Percentiles rank a stretch among this genome's conserved stretches.
Evolutionary conservation across 1,140 invertebrate genomes (phyloP).

Genomic region (Hyposmocoma kahamanoa): DNA sequence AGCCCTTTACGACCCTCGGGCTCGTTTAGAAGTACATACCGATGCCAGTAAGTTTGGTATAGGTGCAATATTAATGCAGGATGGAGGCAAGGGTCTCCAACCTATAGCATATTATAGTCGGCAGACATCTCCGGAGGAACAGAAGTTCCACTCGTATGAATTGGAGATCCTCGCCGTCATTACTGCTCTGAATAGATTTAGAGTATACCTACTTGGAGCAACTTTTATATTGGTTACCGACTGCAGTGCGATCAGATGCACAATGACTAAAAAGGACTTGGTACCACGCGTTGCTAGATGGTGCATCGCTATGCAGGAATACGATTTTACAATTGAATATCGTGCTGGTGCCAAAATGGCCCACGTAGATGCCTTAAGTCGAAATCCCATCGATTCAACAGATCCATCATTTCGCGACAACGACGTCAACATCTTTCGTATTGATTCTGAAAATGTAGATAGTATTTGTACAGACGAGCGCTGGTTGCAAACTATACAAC

Average conservation of each 20-base stretch:
- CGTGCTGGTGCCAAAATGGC: slow-evolving; percentile 18
- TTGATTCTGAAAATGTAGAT: background rate
- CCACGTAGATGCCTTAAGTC: slow-evolving; percentile 33
- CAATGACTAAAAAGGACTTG: slow-evolving; percentile 8
- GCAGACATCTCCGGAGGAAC: slow-evolving; percentile 1
- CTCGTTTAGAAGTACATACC: slow-evolving; percentile 10
- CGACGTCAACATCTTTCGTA: no score
- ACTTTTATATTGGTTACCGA: background rate
- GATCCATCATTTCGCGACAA: no score
- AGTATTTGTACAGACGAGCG: background rate
- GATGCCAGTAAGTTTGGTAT: slow-evolving; percentile 4
- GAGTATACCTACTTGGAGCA: background rate
- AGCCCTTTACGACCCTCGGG: slow-evolving; percentile 35
- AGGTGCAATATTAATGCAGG: slow-evolving; percentile 10
- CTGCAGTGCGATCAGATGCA: slow-evolving; percentile 12
- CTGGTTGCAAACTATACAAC: background rate
- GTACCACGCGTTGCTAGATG: slow-evolving; percentile 27
- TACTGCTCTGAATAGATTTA: background rate
- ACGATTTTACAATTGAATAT: slow-evolving; percentile 23
- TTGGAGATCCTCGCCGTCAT: slow-evolving; percentile 1
- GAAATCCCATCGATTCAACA: slow-evolving; percentile 14
- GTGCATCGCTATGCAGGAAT: slow-evolving; percentile 25
- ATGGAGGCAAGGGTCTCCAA: slow-evolving; percentile 23
- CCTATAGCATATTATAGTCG: slow-evolving; percentile 11
- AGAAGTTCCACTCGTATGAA: slow-evolving; percentile 2